Base-by-base conservation (phyloP, 2,888 invertebrate species). In the Ectropis crepuscularia region DNA sequence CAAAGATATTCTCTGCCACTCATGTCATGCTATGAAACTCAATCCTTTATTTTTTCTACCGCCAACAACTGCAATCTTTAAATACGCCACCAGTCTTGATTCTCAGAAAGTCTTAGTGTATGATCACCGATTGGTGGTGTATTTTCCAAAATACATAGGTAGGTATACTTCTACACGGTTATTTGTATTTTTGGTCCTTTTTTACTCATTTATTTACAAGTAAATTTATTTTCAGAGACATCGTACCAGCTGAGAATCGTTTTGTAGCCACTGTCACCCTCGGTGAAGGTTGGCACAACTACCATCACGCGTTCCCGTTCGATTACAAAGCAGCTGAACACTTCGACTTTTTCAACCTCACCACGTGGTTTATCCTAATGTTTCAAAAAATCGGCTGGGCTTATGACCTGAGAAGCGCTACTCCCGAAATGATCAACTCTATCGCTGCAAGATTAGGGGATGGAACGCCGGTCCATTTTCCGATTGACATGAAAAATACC, bases 261-360 rank as follows among this genome's bases (percentile, higher is more conserved):
- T 89, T 94, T 54, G 95, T 96, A 0, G 91, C 95, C 0, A 87
- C 94, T 0, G 87, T 94, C 57, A 94, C 95, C 0, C 79, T 93
- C 0, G 95, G 95, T 0, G 95, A 95, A 79, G 96, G 96, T 4
- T 96, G 95, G 95, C 96, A 96, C 83, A 96, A 96, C 82, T 96
- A 96, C 82, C 96, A 96, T 77, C 96, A 96, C 80, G 94, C 94
- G 0, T 96, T 96, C 78, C 96, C 96, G 2, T 95, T 94, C 85
- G 94, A 94, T 78, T 94, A 94, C 81, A 93, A 94, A 72, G 94
- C 94, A 0, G 92, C 94, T 1, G 94, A 94, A 72, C 91, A 93
- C 54, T 94, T 93, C 58, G 89, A 93, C 55, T 71, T 83, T 46
- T 92, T 93, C 51, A 92, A 93, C 66, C 82, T 86, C 4, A 83